These are phyloP conservation scores for Salminus brasiliensis DNA, from an alignment of 2,113 vertebrate genomes.

Conservation along the genomic window DNA sequence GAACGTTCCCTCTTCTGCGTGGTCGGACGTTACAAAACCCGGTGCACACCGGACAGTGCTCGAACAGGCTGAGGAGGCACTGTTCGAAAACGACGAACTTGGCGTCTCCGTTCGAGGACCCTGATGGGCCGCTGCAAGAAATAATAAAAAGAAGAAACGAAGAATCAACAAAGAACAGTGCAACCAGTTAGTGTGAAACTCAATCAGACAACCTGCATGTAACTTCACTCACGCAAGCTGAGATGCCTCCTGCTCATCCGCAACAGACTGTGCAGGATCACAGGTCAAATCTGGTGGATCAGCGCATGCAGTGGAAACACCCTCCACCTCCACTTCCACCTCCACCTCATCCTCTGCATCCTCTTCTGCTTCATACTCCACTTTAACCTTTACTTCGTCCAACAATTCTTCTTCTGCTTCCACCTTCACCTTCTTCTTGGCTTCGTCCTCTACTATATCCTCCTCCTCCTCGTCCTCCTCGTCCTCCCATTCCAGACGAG, in stretches of 20 bases:
- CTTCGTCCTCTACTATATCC: no score
- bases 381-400: no score
- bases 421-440: no score
- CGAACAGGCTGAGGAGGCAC: slow-evolving; percentile 26
- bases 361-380: no score
- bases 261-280: neutral
- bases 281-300: slow-evolving; percentile 2
- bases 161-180: neutral
- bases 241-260: neutral
- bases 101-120: neutral
- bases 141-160: no score
- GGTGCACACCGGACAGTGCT: slow-evolving; percentile 22
- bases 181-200: neutral
- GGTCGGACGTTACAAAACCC: slow-evolving; percentile 2
- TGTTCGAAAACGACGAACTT: slow-evolving; percentile 15
- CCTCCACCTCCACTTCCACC: no score
- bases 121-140: neutral
- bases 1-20: neutral
- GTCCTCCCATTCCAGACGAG: neutral
- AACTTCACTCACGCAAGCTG: neutral
- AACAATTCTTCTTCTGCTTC: no score
- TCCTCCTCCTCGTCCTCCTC: neutral
- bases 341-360: no score
- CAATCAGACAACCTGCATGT: neutral
- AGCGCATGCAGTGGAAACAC: no score